A percentile compares a stretch with the other conserved stretches of the same genome.
Evolutionary conservation across 2,888 invertebrate genomes (phyloP).

Genomic region (Eristalis pertinax): DNA sequence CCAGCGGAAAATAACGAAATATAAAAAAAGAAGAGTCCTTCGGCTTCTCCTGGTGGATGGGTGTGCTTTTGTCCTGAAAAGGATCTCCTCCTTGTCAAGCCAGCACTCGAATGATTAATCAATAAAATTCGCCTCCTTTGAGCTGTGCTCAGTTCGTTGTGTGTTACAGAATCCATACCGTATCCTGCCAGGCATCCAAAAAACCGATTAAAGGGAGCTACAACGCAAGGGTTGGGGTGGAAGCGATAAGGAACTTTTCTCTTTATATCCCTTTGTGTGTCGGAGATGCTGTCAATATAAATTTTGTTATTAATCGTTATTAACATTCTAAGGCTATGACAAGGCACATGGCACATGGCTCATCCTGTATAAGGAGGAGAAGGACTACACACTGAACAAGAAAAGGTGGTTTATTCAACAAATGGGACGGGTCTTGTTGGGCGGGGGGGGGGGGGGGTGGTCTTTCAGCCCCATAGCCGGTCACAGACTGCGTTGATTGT

Average conservation of each 20-base stretch:
- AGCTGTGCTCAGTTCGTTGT: not conserved
- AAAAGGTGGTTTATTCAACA: not conserved
- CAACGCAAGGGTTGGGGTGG: not conserved
- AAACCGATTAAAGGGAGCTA: not conserved
- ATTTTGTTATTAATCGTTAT: slow-evolving; percentile 49
- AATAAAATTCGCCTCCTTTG: slow-evolving; percentile 27
- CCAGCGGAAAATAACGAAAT: not conserved
- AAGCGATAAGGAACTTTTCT: slow-evolving; percentile 5
- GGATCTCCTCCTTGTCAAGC: not conserved
- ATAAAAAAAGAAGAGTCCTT: not conserved
- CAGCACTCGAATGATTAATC: slow-evolving; percentile 44
- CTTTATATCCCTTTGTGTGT: slow-evolving; percentile 6
- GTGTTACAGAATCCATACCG: not conserved
- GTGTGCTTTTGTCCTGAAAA: not conserved
- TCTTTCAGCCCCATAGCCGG: not conserved
- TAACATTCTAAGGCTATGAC: slow-evolving; percentile 38
- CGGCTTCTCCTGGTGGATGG: not conserved
- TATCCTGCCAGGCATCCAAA: not conserved
- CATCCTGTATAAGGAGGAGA: not conserved
- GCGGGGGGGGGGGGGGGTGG: not conserved
- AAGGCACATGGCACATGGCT: not conserved
- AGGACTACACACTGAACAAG: not conserved
- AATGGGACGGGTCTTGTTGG: too few species aligned
- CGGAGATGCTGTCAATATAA: slow-evolving; percentile 31
- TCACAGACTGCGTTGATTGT: not conserved